Conservation (phyloP, 2,113 vertebrate species). For the Etheostoma spectabile region DNA sequence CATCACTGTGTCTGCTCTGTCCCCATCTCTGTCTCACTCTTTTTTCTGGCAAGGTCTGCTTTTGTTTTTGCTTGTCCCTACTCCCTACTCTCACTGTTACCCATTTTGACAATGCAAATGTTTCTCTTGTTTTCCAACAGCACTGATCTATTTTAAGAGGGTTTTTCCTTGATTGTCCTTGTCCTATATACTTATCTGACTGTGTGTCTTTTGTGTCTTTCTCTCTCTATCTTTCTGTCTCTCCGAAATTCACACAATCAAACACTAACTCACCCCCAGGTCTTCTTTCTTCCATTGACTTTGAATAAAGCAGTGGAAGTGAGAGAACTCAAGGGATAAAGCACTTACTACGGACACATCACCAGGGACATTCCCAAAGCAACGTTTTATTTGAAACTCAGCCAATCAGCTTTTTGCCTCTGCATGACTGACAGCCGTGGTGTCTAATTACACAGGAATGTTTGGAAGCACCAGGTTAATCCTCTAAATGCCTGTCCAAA, state of each 20-base stretch:
- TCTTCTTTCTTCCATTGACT: slow-evolving; percentile 65
- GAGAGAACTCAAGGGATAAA: slow-evolving; percentile 65
- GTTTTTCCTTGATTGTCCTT: slow-evolving; percentile 37
- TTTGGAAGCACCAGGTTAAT: slow-evolving; percentile 80
- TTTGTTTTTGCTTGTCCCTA: slow-evolving; percentile 19
- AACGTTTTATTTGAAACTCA: slow-evolving; percentile 61
- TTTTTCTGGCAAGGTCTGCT: background rate
- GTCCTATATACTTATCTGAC: slow-evolving; percentile 15
- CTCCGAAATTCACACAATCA: slow-evolving; percentile 34
- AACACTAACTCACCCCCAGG: slow-evolving; percentile 43
- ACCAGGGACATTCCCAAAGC: slow-evolving; percentile 71
- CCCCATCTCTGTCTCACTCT: slow-evolving; percentile 2
- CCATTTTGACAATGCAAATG: slow-evolving; percentile 1
- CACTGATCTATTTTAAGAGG: slow-evolving; percentile 29
- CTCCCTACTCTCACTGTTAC: slow-evolving; percentile 6
- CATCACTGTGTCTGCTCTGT: background rate
- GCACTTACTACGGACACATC: slow-evolving; percentile 66
- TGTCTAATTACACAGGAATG: slow-evolving; percentile 86
- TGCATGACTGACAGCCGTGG: slow-evolving; percentile 75
- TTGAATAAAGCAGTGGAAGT: slow-evolving; percentile 68
- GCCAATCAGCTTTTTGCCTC: slow-evolving; percentile 78
- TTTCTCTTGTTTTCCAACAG: background rate
- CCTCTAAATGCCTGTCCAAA: slow-evolving; percentile 79
- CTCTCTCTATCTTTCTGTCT: background rate
- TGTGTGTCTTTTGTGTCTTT: background rate